Percentiles rank a stretch among this genome's conserved stretches.
phyloP scores from a whole-genome alignment of 2,113 vertebrate species.

The Dolichotis patagonum region DNA sequence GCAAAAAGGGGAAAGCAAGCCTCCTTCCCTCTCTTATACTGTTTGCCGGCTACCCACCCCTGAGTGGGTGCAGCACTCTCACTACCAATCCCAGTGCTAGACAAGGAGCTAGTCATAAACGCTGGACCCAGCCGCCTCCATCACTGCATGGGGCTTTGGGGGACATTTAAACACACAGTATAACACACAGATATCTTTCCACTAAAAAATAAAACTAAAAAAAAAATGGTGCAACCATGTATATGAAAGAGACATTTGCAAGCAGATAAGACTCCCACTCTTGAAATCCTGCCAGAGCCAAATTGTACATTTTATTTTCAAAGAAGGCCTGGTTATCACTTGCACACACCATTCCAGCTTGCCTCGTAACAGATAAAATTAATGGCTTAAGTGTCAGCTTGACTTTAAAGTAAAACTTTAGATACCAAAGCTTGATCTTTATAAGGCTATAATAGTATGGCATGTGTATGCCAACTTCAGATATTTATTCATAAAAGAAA shows the following conservation, averaged over 20 bases:
- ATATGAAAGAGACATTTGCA: constrained; percentile 80
- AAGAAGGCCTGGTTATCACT: constrained; percentile 80
- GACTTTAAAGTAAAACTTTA: constrained; percentile 70
- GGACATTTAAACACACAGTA: too few relatives aligned
- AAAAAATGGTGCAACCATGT: constrained; percentile 62
- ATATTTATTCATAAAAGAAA: constrained; percentile 51
- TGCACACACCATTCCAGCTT: constrained; percentile 60
- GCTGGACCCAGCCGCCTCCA: too few relatives aligned
- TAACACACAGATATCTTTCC: constrained; percentile 33
- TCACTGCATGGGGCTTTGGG: too few relatives aligned
- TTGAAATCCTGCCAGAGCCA: constrained; percentile 77
- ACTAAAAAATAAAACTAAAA: constrained; percentile 55
- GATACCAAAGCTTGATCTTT: constrained; percentile 65
- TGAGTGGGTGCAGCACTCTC: too few relatives aligned
- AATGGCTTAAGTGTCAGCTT: constrained; percentile 61
- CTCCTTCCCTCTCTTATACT: too few relatives aligned
- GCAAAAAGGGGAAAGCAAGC: too few relatives aligned
- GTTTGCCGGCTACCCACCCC: too few relatives aligned
- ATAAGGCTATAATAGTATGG: not conserved
- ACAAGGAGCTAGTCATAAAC: too few relatives aligned
- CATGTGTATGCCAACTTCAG: not conserved
- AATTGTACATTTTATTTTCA: constrained; percentile 78
- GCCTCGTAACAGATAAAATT: constrained; percentile 71
- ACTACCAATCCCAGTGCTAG: too few relatives aligned
- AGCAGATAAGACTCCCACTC: constrained; percentile 78